Evolutionary conservation across 2,888 invertebrate genomes (phyloP).

Genomic region (Stegana nigrithorax): DNA sequence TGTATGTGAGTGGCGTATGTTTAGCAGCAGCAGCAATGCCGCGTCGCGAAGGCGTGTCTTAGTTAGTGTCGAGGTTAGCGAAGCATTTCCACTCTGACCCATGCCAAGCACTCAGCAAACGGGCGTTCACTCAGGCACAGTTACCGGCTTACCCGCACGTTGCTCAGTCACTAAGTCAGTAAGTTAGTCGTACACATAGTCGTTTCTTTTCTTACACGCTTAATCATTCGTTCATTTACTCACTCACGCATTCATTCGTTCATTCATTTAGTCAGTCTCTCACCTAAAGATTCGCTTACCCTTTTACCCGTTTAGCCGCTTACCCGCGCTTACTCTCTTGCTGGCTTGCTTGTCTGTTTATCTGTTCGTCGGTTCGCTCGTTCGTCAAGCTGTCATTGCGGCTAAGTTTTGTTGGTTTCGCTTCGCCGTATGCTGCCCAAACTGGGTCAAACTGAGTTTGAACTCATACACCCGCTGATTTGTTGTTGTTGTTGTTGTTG

Average conservation of each 20-base stretch:
- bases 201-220: no score
- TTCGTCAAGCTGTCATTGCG: no score
- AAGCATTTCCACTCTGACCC: not conserved
- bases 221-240: not conserved
- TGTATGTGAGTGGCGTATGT: not conserved
- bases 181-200: not conserved
- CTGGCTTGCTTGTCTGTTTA: no score
- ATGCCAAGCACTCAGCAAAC: not conserved
- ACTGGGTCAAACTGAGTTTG: slow-evolving; percentile 14
- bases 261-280: not conserved
- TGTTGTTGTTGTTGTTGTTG: not conserved
- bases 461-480: no score
- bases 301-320: not conserved
- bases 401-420: no score
- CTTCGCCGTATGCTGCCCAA: no score
- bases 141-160: no score
- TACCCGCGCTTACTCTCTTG: no score
- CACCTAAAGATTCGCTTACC: not conserved
- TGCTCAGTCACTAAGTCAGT: not conserved
- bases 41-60: no score
- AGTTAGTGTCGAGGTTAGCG: slow-evolving; percentile 1
- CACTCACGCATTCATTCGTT: not conserved
- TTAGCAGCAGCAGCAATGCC: no score
- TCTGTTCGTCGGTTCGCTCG: not conserved
- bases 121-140: not conserved